Percentiles rank a stretch among this genome's conserved stretches.
Conservation (phyloP, 1,140 invertebrate genomes). For the Leptinotarsa texana region DNA sequence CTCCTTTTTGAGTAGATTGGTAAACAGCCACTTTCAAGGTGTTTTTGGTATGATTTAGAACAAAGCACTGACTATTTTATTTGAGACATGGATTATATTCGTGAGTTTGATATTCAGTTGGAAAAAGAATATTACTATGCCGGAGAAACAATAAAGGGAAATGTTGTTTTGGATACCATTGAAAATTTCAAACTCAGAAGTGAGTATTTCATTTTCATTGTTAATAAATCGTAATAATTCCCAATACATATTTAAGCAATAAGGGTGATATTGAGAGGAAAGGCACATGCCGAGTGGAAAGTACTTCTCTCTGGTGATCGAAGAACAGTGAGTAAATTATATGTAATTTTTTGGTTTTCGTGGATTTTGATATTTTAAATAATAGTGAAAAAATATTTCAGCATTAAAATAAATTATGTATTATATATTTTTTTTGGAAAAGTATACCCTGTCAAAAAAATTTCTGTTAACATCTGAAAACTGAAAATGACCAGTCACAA, state of each 20-base stretch:
- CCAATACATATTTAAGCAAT: constrained; percentile 65
- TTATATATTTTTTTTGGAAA: too few relatives aligned
- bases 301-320: constrained; percentile 77
- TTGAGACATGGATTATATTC: constrained; percentile 75
- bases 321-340: constrained; percentile 59
- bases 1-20: neutral
- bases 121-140: constrained; percentile 80
- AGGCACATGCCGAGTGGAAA: constrained; percentile 84
- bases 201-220: constrained; percentile 53
- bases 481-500: too few relatives aligned
- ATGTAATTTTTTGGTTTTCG: too few relatives aligned
- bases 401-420: too few relatives aligned
- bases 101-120: constrained; percentile 76
- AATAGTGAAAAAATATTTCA: too few relatives aligned
- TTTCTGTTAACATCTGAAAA: too few relatives aligned
- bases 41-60: neutral
- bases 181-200: constrained; percentile 80
- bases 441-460: too few relatives aligned
- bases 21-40: neutral
- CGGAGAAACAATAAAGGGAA: constrained; percentile 70
- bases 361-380: too few relatives aligned
- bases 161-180: constrained; percentile 72
- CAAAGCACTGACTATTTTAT: neutral
- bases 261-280: constrained; percentile 73
- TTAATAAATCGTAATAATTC: neutral